These are phyloP conservation scores for Glossosoma conforme DNA, from an alignment of 1,140 invertebrate species.

Conservation along the genomic window DNA sequence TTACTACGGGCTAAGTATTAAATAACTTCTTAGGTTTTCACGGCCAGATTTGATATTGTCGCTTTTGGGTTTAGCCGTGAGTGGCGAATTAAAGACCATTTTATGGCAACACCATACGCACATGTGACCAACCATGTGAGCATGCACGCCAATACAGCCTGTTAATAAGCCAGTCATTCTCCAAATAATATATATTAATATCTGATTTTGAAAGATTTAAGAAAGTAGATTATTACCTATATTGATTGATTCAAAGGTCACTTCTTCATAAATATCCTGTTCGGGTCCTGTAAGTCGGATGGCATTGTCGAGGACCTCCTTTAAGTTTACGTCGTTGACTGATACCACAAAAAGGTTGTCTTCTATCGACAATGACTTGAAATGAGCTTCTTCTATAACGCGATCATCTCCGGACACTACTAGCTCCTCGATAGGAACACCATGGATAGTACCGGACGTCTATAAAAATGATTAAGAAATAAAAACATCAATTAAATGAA, in stretches of 20 bases:
- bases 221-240: conserved; percentile 29
- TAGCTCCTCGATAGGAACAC: conserved; percentile 18
- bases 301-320: conserved; percentile 32
- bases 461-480: conserved; percentile 6
- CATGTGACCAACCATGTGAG: too few species aligned
- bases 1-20: too few species aligned
- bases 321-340: conserved; percentile 33
- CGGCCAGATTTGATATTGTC: too few species aligned
- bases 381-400: conserved; percentile 27
- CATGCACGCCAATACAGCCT: too few species aligned
- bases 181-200: too few species aligned
- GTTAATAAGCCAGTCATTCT: too few species aligned
- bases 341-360: conserved; percentile 25
- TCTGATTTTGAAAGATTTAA: background rate
- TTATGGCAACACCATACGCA: too few species aligned
- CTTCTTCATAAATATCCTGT: conserved; percentile 30
- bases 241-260: conserved; percentile 33
- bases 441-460: conserved; percentile 25
- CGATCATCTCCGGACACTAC: conserved; percentile 13
- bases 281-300: conserved; percentile 30
- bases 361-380: conserved; percentile 31
- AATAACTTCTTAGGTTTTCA: too few species aligned
- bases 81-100: too few species aligned
- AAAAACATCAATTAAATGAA: too few species aligned
- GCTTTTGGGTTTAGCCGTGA: too few species aligned